Base-by-base conservation (phyloP, 2,888 invertebrate genomes). In the Nezara viridula region DNA sequence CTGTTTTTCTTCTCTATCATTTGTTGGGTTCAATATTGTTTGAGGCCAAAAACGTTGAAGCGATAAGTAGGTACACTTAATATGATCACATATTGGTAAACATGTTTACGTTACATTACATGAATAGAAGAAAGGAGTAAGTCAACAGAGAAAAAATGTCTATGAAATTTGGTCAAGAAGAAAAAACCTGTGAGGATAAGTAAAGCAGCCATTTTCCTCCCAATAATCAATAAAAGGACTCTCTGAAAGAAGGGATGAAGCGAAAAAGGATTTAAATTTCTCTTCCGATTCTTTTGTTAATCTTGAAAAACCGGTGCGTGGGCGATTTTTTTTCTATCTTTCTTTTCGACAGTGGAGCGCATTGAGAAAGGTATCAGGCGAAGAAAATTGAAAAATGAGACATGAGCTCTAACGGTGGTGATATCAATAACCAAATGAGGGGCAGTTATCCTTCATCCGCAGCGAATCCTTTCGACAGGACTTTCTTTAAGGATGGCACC, bases 371-470 rank as follows among this genome's bases (percentile, higher is more conserved):
- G n/a, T 21, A 4, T 14, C 73, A 47, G 49, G 44, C 47, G 66
- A 3, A 27, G 88, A 21, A 37, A 88, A 88, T 88, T 88, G 88
- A 88, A 88, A 88, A 73, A 40, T 10, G 40, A 40, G 55, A 52
- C 37, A 27, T 21, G 88, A 88, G 27, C 37, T 5, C 86, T 66
- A 73, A 77, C 66, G 32, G 86, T 86, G 77, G 81, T n/a, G 44
- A 14, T 81, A 88, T 81, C 88, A 85, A 88, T 85, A 88, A 88
- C 88, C 88, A 88, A 88, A 88, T 88, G 77, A 50, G 50, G n/a
- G 52, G 44, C 52, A 52, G 49, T 88, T 88, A 87, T 77, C 88
- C 88, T 66, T 88, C 16, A 60, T 44, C 55, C 88, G 50, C 12
- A 81, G 27, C 73, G 24, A 85, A 88, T 88, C 88, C 81, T 77